Evolutionary conservation across 1,140 invertebrate genomes (phyloP).

Genomic region (Neotoxoptera formosana): DNA sequence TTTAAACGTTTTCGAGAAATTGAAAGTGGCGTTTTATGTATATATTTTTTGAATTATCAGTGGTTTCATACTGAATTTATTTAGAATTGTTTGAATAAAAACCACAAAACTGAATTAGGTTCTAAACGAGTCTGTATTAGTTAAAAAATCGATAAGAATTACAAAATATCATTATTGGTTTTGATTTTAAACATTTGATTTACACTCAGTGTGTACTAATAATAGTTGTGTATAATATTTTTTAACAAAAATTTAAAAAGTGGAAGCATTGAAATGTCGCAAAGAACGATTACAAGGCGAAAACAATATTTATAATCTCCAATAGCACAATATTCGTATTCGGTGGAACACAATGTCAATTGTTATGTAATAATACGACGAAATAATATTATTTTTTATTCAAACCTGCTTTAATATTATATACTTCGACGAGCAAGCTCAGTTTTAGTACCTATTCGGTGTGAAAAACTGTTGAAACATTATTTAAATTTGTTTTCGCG

Average conservation of each 20-base stretch:
- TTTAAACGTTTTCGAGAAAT: neutral
- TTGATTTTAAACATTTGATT: neutral
- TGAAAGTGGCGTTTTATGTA: neutral
- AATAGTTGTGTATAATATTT: neutral
- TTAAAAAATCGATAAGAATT: neutral
- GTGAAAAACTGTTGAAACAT: neutral
- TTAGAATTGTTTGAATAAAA: neutral
- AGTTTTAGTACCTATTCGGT: neutral
- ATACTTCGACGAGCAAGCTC: neutral
- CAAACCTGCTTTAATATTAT: neutral
- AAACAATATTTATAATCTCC: neutral
- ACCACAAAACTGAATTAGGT: neutral
- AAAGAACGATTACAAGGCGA: neutral
- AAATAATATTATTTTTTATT: neutral
- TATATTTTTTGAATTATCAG: neutral
- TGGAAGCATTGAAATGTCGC: neutral
- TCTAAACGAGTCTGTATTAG: too few species aligned
- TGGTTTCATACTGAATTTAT: neutral
- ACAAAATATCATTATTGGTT: neutral
- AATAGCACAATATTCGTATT: neutral
- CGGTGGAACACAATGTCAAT: neutral
- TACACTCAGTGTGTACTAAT: neutral
- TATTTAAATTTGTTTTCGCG: neutral
- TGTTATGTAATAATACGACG: neutral
- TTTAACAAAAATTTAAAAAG: neutral